These are phyloP conservation scores for Epinotia nisella DNA, from an alignment of 2,888 invertebrate genomes.

Conservation along the genomic window DNA sequence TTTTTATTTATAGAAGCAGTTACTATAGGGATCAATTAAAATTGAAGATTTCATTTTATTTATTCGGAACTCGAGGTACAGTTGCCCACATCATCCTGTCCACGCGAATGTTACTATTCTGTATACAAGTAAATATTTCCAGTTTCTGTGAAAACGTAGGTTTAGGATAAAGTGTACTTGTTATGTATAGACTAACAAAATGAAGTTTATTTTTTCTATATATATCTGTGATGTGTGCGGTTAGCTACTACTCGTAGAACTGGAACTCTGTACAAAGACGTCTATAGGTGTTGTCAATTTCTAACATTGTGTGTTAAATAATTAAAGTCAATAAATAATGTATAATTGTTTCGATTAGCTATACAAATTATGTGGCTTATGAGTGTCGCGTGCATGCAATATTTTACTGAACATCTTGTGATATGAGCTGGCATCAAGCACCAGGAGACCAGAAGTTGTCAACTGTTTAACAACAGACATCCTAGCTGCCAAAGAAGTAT, in stretches of 20 bases:
- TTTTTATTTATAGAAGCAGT: slow-evolving; percentile 72
- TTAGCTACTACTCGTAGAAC: slow-evolving; percentile 62
- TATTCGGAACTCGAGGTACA: slow-evolving; percentile 47
- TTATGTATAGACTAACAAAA: slow-evolving; percentile 69
- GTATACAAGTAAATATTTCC: slow-evolving; percentile 45
- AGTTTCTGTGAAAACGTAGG: slow-evolving; percentile 56
- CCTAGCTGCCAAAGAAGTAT: not conserved
- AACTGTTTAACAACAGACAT: slow-evolving; percentile 3
- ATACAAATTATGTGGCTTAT: slow-evolving; percentile 74
- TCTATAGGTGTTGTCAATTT: slow-evolving; percentile 79
- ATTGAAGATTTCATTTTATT: slow-evolving; percentile 62
- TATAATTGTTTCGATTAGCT: slow-evolving; percentile 56
- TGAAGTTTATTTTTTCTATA: slow-evolving; percentile 76
- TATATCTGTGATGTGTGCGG: slow-evolving; percentile 75
- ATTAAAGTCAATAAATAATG: slow-evolving; percentile 55
- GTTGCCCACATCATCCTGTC: slow-evolving; percentile 28
- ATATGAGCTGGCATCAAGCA: slow-evolving; percentile 57
- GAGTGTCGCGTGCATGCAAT: slow-evolving; percentile 67
- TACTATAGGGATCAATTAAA: slow-evolving; percentile 60
- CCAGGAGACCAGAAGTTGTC: slow-evolving; percentile 54
- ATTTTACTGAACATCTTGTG: slow-evolving; percentile 59
- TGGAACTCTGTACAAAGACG: slow-evolving; percentile 72
- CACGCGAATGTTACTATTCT: slow-evolving; percentile 43
- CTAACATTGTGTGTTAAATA: slow-evolving; percentile 60
- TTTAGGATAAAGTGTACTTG: slow-evolving; percentile 73